phyloP scores from a whole-genome alignment of 30 jellyfish, hydroid and myxozoan species.

The Hydractinia echinata region DNA sequence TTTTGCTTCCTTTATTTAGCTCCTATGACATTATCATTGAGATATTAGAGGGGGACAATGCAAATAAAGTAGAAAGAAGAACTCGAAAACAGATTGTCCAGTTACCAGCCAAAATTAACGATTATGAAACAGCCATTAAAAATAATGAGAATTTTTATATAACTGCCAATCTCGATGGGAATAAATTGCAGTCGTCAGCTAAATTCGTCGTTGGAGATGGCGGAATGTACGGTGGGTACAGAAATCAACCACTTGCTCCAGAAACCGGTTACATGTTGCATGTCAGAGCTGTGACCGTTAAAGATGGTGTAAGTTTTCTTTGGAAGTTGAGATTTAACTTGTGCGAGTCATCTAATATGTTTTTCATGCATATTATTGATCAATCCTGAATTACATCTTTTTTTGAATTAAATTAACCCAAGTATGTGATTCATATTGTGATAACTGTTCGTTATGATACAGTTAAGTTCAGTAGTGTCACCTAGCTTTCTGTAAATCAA shows the following conservation, averaged over 20 bases:
- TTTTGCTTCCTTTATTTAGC: conserved; percentile 23
- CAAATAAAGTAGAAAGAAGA: conserved; percentile 28
- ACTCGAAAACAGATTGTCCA: conserved; percentile 32
- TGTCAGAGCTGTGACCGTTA: conserved; percentile 38
- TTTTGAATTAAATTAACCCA: too few relatives aligned
- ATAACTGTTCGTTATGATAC: too few relatives aligned
- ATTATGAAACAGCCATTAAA: conserved; percentile 41
- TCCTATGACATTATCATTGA: conserved; percentile 63
- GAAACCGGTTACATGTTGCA: conserved; percentile 47
- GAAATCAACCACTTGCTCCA: conserved; percentile 70
- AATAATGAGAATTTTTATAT: conserved; percentile 46
- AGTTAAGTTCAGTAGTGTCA: too few relatives aligned
- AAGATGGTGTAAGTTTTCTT: too few relatives aligned
- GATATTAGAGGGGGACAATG: neutral
- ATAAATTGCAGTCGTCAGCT: conserved; percentile 26
- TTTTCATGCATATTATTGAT: too few relatives aligned
- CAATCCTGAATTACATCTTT: too few relatives aligned
- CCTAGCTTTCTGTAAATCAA: too few relatives aligned
- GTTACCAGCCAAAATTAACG: conserved; percentile 21
- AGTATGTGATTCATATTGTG: too few relatives aligned
- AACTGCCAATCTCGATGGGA: conserved; percentile 59
- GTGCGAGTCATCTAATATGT: too few relatives aligned
- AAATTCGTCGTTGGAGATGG: conserved; percentile 64
- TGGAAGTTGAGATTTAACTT: too few relatives aligned
- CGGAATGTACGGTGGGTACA: conserved; percentile 46